A percentile compares a stretch with the other conserved stretches of the same genome.
phyloP scores from a whole-genome alignment of 2,797 vertebrate species.

The Spinus pinus region DNA sequence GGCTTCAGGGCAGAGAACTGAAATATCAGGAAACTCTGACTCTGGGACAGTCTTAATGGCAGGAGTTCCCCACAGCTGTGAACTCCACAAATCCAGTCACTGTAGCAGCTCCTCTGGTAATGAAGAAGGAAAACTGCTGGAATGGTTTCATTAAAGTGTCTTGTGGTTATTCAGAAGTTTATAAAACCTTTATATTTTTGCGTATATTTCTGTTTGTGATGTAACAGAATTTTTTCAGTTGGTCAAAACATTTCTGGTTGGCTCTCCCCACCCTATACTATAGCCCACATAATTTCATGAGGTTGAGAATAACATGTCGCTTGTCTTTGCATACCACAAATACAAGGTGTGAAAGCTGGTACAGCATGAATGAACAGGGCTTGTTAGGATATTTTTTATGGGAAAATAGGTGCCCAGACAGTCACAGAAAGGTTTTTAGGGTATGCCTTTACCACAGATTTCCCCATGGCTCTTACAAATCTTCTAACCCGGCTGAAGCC shows the following conservation, averaged over 20 bases:
- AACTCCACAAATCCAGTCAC: neutral
- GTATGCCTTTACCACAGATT: constrained; percentile 28
- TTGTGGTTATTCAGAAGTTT: constrained; percentile 33
- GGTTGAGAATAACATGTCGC: constrained; percentile 24
- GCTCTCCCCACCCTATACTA: neutral
- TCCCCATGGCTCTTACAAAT: constrained; percentile 34
- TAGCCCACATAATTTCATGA: neutral
- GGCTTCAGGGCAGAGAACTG: constrained; percentile 22
- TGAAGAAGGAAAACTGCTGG: constrained; percentile 14
- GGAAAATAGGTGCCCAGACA: constrained; percentile 33
- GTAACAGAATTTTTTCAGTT: constrained; percentile 18
- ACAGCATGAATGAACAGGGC: constrained; percentile 25
- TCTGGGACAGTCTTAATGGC: neutral
- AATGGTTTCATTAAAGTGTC: neutral
- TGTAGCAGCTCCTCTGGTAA: neutral
- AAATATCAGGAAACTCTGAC: constrained; percentile 24
- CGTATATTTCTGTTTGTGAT: constrained; percentile 47
- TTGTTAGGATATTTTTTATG: constrained; percentile 38
- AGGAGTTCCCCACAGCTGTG: constrained; percentile 35
- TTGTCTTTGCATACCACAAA: constrained; percentile 54
- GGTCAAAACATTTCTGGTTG: constrained; percentile 9
- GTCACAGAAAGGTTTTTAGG: constrained; percentile 26
- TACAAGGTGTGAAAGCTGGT: constrained; percentile 59
- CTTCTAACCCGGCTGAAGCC: constrained; percentile 20
- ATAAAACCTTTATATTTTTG: constrained; percentile 38